Percentiles rank a stretch among this genome's conserved stretches.
Evolutionary conservation across 2,888 invertebrate species (phyloP).

Genomic region (Trypoxylon attenuatum): DNA sequence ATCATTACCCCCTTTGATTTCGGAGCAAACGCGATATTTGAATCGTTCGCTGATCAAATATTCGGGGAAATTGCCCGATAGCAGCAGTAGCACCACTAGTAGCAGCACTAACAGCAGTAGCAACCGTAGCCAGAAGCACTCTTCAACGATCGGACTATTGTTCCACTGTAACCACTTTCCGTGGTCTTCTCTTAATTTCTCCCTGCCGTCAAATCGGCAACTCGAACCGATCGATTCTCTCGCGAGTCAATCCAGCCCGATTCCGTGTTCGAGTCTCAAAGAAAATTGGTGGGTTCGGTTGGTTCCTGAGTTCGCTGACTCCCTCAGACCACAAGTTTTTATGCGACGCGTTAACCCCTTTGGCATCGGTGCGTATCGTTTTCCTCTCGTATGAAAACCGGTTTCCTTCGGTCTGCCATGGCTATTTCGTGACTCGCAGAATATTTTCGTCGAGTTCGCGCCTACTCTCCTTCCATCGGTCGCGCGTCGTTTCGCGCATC

Average conservation of each 20-base stretch:
- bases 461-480: constrained; percentile 3
- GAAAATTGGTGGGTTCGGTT: too few species aligned
- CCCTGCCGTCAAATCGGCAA: constrained; percentile 32
- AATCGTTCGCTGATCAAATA: constrained; percentile 38
- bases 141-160: too few species aligned
- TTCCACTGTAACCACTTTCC: constrained; percentile 19
- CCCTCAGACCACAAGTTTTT: constrained; percentile 20
- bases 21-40: constrained; percentile 50
- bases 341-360: constrained; percentile 30
- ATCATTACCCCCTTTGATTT: constrained; percentile 51
- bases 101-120: too few species aligned
- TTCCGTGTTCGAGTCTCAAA: too few species aligned
- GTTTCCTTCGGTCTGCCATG: constrained; percentile 30
- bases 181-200: constrained; percentile 30
- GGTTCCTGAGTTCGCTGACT: not conserved
- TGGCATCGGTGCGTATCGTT: constrained; percentile 33
- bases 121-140: too few species aligned
- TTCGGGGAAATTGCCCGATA: constrained; percentile 34
- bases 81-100: too few species aligned
- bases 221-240: constrained; percentile 26
- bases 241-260: too few species aligned
- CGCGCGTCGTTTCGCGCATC: not conserved
- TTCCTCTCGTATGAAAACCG: constrained; percentile 24
- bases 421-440: constrained; percentile 40
- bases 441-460: constrained; percentile 36